Evolutionary conservation across 2,113 vertebrate genomes (phyloP).

Genomic region (Amblyopsis rosae): DNA sequence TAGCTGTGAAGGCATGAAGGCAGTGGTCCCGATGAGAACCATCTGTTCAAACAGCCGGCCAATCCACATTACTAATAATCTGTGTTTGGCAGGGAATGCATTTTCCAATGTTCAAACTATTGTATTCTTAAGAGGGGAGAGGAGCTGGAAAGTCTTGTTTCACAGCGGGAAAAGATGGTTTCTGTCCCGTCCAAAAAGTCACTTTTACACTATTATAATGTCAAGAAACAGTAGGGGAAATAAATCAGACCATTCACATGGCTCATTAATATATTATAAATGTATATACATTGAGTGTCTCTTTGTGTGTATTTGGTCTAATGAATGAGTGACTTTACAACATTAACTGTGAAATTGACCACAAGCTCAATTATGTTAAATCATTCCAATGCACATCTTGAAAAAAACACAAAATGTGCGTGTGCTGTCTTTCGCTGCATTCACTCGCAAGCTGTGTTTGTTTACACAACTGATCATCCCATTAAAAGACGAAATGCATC

Average conservation of each 20-base stretch:
- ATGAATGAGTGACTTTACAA: too few species aligned
- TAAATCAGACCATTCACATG: background rate
- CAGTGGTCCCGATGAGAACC: conserved; percentile 38
- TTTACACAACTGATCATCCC: too few species aligned
- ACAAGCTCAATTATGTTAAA: too few species aligned
- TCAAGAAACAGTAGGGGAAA: conserved; percentile 15
- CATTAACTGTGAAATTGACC: too few species aligned
- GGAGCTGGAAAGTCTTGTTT: conserved; percentile 32
- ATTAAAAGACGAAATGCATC: too few species aligned
- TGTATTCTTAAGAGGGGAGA: conserved; percentile 19
- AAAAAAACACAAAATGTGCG: background rate
- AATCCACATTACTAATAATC: conserved; percentile 28
- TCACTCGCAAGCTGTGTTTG: too few species aligned
- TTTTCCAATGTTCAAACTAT: conserved; percentile 48
- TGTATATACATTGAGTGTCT: too few species aligned
- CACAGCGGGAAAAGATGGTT: conserved; percentile 10
- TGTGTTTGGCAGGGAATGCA: conserved; percentile 19
- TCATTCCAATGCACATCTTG: background rate
- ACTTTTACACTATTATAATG: conserved; percentile 29
- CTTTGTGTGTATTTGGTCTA: too few species aligned
- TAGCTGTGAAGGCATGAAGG: background rate
- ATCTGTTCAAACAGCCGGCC: conserved; percentile 46
- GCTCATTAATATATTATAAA: too few species aligned
- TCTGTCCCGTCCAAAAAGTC: conserved; percentile 3
- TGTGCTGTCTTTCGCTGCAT: background rate